phyloP scores from a whole-genome alignment of 2,888 invertebrate genomes.

The Formica aserva region DNA sequence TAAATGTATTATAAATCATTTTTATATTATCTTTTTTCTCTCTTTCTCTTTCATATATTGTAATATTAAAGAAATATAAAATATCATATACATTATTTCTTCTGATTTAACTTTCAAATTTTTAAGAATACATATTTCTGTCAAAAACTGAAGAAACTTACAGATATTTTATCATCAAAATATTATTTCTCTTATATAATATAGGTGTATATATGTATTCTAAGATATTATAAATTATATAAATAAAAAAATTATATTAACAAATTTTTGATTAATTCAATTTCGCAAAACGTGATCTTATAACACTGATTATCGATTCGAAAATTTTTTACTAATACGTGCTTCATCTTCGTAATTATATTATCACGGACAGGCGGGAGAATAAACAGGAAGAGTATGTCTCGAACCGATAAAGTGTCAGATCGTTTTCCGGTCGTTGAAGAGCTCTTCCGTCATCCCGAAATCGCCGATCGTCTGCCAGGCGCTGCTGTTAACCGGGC shows the following conservation, averaged over 20 bases:
- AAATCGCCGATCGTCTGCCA: conserved; percentile 73
- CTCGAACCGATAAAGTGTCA: conserved; percentile 72
- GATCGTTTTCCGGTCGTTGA: conserved; percentile 78
- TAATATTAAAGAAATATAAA: not conserved
- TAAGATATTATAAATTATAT: not conserved
- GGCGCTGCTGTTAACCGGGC: conserved; percentile 71
- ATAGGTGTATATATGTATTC: not conserved
- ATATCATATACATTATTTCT: not conserved
- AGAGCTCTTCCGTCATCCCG: conserved; percentile 68
- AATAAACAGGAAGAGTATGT: conserved; percentile 49
- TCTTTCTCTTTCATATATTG: not conserved
- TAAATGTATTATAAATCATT: not conserved
- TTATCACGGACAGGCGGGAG: conserved; percentile 10
- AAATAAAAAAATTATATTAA: conserved; percentile 2
- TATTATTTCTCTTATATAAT: not conserved
- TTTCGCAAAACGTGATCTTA: not conserved
- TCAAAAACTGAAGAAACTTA: not conserved
- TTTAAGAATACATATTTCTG: not conserved
- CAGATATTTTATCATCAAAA: not conserved
- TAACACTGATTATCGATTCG: not conserved
- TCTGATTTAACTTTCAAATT: not conserved
- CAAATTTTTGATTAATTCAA: not conserved
- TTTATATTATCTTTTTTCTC: not conserved
- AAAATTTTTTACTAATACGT: not conserved
- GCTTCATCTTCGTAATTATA: conserved; percentile 41